Evolutionary conservation across 1,140 invertebrate species (phyloP).

Genomic region (Aethina tumida): DNA sequence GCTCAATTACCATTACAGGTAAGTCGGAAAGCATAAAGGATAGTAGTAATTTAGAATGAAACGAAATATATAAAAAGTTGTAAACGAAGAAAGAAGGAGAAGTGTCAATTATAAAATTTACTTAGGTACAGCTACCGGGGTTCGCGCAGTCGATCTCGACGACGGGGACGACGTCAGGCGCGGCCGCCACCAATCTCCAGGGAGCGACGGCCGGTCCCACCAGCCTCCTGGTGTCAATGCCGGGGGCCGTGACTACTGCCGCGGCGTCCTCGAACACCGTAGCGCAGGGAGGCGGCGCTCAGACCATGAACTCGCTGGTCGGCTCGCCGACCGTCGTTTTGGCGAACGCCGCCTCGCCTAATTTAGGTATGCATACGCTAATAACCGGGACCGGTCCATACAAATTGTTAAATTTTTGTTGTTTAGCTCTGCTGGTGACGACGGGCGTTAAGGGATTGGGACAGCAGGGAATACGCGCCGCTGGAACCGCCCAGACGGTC

Average conservation of each 20-base stretch:
- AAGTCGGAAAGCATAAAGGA: no score
- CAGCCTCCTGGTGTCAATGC: conserved; percentile 36
- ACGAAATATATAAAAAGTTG: no score
- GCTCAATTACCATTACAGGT: conserved; percentile 64
- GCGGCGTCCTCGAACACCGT: conserved; percentile 36
- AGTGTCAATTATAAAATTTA: no score
- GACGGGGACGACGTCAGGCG: conserved; percentile 55
- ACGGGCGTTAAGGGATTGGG: conserved; percentile 50
- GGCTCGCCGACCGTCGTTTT: conserved; percentile 42
- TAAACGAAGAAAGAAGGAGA: no score
- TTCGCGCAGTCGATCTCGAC: conserved; percentile 68
- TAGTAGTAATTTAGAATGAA: no score
- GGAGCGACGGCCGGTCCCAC: conserved; percentile 26
- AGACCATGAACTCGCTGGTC: conserved; percentile 33
- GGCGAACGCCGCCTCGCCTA: conserved; percentile 43
- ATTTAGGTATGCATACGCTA: conserved; percentile 42
- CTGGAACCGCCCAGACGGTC: conserved; percentile 17
- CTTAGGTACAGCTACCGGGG: conserved; percentile 61
- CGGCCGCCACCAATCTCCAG: conserved; percentile 35
- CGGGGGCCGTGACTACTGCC: conserved; percentile 33
- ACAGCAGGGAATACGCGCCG: conserved; percentile 46
- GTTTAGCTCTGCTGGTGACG: conserved; percentile 52
- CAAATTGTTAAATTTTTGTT: conserved; percentile 8
- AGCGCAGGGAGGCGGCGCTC: conserved; percentile 27
- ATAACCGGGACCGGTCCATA: not conserved